Evolutionary conservation across 2,797 vertebrate genomes (phyloP), one percentile per base, ranked within the genome.

Genomic region (Antennarius maculatus): DNA sequence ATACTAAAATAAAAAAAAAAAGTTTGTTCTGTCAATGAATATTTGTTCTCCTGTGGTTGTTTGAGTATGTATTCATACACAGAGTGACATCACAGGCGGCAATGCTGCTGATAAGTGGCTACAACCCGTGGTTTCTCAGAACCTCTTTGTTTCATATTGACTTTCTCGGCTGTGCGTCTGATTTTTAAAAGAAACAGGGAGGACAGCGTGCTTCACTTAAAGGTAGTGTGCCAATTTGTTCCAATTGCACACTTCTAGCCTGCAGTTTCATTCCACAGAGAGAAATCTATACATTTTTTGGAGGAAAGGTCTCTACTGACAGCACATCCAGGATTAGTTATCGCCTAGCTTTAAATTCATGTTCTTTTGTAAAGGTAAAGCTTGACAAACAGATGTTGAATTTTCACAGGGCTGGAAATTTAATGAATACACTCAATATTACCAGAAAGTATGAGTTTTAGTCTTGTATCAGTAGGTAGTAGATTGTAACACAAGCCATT

Each of bases 101-200:
- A 16, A 45, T 65, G 15, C 54, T 47, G 6, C 18, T 55, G 6
- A 66, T 69, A 47, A 17, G 23, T 37, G 42, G 48, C 31, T 58
- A 14, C 18, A 54, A 7, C 41, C 67, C 13, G 23, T 47, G 18
- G 4, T 53, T 74, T 64, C 17, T 62, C 41, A 47, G 50, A 17
- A 71, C 68, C 48, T 68, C 66, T 72, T 69, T 76, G 56, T 45
- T 77, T 68, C 39, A 54, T 65, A 73, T 69, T 77, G 69, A 80
- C 76, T 58, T 39, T 47, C 11, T 59, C 79, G 68, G 51, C 43
- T 64, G 54, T 61, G 42, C 51, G 75, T 82, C 2, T 39, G 13
- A 2, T 23, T 57, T 80, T 77, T 56, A 59, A 71, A 69, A 47
- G 31, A 39, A 77, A 73, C 56, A 72, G 49, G n/a, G 66, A 61